Conservation (phyloP, 2,888 invertebrate species). For the Sepiola atlantica region DNA sequence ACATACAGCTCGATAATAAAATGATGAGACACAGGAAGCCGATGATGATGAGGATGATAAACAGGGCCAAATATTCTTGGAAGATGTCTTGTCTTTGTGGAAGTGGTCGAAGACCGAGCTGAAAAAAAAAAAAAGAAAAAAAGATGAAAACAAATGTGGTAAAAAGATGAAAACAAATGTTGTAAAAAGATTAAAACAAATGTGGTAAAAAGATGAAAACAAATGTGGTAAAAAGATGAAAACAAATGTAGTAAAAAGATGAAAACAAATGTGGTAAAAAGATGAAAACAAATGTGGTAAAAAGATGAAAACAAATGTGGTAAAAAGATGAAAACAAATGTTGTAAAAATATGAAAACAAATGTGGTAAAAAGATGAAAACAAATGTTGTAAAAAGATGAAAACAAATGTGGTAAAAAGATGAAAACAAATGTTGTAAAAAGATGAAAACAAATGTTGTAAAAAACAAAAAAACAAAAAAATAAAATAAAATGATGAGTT, state of each 20-base stretch:
- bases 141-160: not conserved
- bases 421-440: not conserved
- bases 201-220: not conserved
- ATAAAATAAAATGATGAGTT: not conserved
- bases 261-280: not conserved
- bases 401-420: not conserved
- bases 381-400: not conserved
- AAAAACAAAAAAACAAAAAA: not conserved
- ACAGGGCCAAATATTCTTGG: slow-evolving; percentile 54
- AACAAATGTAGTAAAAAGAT: not conserved
- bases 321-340: not conserved
- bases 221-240: not conserved
- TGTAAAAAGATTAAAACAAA: no score
- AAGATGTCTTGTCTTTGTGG: slow-evolving; percentile 47
- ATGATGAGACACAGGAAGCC: slow-evolving; percentile 55
- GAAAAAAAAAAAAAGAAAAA: not conserved
- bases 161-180: not conserved
- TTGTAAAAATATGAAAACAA: no score
- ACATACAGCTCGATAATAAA: slow-evolving; percentile 53
- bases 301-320: no score
- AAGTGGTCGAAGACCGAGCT: not conserved
- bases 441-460: not conserved
- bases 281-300: not conserved
- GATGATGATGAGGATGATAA: slow-evolving; percentile 54
- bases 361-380: no score